phyloP scores from a whole-genome alignment of 2,113 vertebrate genomes.

The Cynocephalus volans region DNA sequence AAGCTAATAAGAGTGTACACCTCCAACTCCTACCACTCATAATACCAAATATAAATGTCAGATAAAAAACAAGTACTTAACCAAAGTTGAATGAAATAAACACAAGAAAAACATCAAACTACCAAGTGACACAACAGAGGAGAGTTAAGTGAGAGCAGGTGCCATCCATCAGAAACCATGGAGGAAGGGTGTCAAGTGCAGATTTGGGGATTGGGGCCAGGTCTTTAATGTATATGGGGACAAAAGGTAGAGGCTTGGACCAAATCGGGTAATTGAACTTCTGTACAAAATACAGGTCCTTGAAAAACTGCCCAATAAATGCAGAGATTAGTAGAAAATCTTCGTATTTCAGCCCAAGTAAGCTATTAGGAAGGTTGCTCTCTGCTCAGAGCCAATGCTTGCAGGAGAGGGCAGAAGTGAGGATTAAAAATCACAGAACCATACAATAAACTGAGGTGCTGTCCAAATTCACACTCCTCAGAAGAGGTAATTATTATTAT shows the following conservation, averaged over 20 bases:
- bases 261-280: background rate
- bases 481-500: background rate
- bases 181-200: background rate
- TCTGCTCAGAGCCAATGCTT: background rate
- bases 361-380: background rate
- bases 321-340: background rate
- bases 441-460: background rate
- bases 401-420: fast-evolving
- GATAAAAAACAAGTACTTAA: background rate
- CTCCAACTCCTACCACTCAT: background rate
- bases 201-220: background rate
- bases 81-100: background rate
- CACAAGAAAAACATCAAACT: background rate
- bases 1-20: background rate
- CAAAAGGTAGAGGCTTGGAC: background rate
- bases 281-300: background rate
- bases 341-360: background rate
- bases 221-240: background rate
- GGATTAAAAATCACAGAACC: background rate
- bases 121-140: background rate
- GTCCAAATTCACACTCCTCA: background rate
- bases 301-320: background rate
- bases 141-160: background rate
- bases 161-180: background rate
- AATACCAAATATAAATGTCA: background rate